Conservation (phyloP, 1,140 invertebrate genomes). For the Atta colombica region DNA sequence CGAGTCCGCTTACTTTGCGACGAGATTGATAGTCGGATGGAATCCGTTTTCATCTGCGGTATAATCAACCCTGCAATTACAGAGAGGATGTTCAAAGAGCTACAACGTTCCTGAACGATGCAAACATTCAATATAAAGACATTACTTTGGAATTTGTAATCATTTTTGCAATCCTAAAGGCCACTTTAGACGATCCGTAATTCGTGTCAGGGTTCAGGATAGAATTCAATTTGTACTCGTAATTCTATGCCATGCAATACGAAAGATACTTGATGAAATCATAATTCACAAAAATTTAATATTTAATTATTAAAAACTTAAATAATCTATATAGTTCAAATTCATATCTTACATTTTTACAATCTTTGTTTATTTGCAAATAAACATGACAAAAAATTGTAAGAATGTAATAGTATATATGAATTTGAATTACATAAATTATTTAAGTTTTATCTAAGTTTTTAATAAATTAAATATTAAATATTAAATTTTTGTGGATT, state of each 20-base stretch:
- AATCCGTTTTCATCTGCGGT: conserved; percentile 84
- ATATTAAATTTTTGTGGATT: background rate
- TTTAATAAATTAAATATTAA: background rate
- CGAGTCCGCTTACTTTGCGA: conserved; percentile 70
- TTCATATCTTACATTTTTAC: background rate
- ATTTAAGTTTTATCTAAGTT: background rate
- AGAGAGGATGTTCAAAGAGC: background rate
- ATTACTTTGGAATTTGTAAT: background rate
- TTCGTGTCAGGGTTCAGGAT: background rate
- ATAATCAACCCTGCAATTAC: conserved; percentile 80
- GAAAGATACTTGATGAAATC: background rate
- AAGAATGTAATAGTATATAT: background rate
- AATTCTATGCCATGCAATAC: background rate
- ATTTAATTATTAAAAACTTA: conserved; percentile 13
- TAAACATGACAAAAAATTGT: background rate
- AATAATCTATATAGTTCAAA: background rate
- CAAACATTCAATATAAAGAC: background rate
- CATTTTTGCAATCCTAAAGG: background rate
- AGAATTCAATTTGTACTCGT: background rate
- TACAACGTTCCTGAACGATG: background rate
- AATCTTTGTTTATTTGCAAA: background rate
- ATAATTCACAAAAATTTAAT: background rate
- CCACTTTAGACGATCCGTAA: background rate
- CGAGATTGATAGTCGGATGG: conserved; percentile 82
- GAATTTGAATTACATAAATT: background rate